phyloP scores from a whole-genome alignment of 2,797 vertebrate species.

The Hapalemur alaotrensis region DNA sequence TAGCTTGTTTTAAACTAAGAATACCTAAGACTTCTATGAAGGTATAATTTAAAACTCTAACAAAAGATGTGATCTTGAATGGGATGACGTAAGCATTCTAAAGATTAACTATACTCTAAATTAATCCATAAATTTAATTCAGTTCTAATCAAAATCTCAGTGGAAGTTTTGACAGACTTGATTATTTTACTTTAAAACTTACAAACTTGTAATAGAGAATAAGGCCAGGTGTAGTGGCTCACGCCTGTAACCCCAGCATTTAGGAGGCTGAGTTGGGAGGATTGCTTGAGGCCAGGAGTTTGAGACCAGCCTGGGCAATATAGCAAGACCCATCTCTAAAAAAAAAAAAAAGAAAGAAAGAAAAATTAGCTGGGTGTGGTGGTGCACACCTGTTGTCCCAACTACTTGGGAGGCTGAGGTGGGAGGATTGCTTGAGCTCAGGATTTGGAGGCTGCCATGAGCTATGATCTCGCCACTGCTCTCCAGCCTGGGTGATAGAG shows the following conservation, averaged over 20 bases:
- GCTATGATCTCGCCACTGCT: background rate
- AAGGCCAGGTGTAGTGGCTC: background rate
- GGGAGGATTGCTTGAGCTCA: background rate
- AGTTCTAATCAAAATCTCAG: background rate
- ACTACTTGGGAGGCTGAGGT: background rate
- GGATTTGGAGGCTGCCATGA: background rate
- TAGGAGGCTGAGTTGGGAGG: too few species aligned
- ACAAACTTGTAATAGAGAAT: background rate
- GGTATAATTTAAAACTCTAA: background rate
- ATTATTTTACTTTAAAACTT: background rate
- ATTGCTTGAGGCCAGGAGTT: too few species aligned
- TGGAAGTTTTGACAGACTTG: background rate
- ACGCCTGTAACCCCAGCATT: too few species aligned
- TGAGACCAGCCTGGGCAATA: too few species aligned
- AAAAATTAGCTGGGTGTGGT: too few species aligned
- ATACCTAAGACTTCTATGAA: background rate
- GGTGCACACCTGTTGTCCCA: too few species aligned
- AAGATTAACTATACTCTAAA: background rate
- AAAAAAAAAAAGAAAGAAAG: too few species aligned
- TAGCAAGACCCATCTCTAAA: too few species aligned
- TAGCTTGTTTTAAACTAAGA: constrained; percentile 1
- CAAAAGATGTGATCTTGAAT: background rate
- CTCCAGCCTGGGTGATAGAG: background rate
- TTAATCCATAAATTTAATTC: background rate
- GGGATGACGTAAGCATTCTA: background rate